Evolutionary conservation across 2,888 invertebrate species (phyloP), one percentile per base, ranked within the genome.

Genomic region (Elysia crispata): DNA sequence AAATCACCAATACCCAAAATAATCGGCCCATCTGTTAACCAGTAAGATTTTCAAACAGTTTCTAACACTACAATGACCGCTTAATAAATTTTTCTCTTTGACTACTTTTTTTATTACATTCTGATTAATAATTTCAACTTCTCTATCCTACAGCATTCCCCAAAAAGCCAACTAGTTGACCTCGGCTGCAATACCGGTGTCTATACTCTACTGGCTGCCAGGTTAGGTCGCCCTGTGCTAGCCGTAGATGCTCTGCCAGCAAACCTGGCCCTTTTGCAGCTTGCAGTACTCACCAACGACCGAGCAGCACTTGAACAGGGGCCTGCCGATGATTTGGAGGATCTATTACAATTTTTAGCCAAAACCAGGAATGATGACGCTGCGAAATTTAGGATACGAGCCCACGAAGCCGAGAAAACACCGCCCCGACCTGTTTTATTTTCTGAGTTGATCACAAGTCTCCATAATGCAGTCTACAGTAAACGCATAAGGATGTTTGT

Each of bases 131-230:
- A 23, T 8, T 60, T 60, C 60, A 23, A 3, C 23, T 15, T 23
- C 23, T 20, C 20, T 74, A 1, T 50, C 54, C 23, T 13, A 20
- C 70, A 70, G 70, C 3, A 23, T 0, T n/a, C 70, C 28, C 64
- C 69, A 25, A 18, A 31, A 6, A 33, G 67, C 41, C 74, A 73
- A 28, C 77, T 70, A 15, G 69, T 70, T 20, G 67, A 82, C 70
- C 62, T 82, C 23, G 82, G 82, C 8, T 82, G 82, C 67, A 80
- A 82, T 67, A 23, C 80, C 23, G 82, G 82, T 25, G 78, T 80
- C 30, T 82, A 76, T 72, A 76, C 80, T 18, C 50, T 82, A 18
- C 57, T 73, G 49, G 82, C 82, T 11, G 80, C 82, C 23, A 72
- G 64, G 11, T 33, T 80, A 20, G 76, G 78, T n/a, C 77, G 78